Evolutionary conservation across 2,113 vertebrate species (phyloP).

Genomic region (Oxyura jamaicensis): DNA sequence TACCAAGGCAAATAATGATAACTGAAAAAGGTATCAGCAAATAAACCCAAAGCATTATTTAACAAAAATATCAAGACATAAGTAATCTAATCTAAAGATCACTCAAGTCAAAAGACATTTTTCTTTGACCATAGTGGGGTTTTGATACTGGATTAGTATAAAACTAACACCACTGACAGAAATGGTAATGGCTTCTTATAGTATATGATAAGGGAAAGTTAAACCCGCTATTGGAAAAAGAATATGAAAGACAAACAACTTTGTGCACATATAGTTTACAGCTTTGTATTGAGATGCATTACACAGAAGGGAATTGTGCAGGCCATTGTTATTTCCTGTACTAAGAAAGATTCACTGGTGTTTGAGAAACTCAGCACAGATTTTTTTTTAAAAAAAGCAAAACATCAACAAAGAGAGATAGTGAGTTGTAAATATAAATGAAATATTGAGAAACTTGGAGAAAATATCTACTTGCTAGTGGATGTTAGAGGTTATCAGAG

Average conservation of each 20-base stretch:
- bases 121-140: neutral
- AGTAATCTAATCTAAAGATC: neutral
- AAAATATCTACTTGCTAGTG: neutral
- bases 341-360: neutral
- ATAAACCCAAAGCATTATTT: neutral
- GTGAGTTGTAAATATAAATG: neutral
- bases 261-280: neutral
- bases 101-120: neutral
- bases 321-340: conserved; percentile 1
- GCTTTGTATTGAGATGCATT: neutral
- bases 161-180: neutral
- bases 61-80: neutral
- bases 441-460: neutral
- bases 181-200: conserved; percentile 35
- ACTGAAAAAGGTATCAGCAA: neutral
- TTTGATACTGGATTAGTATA: neutral
- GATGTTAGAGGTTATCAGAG: neutral
- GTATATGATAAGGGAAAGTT: neutral
- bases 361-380: neutral
- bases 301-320: neutral
- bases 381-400: neutral
- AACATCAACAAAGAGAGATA: neutral
- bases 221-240: neutral
- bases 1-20: neutral
- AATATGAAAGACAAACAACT: neutral